Conservation (phyloP, 2,888 invertebrate genomes). For the Stenodera caucasica region DNA sequence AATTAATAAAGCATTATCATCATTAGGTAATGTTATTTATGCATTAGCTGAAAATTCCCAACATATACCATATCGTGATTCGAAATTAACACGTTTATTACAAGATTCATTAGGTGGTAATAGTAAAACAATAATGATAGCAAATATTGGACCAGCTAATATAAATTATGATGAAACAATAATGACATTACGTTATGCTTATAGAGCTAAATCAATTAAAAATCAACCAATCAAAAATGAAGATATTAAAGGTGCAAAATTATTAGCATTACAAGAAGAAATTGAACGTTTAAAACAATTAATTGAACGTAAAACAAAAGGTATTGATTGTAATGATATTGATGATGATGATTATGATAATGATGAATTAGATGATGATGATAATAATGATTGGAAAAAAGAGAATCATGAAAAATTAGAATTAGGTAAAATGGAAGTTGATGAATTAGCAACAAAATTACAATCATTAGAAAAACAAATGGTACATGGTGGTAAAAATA, state of each 20-base stretch:
- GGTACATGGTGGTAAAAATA: constrained; percentile 91
- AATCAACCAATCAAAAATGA: constrained; percentile 98
- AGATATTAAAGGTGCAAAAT: constrained; percentile 97
- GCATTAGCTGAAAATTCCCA: constrained; percentile 93
- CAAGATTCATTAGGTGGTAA: constrained; percentile 96
- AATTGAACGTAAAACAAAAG: constrained; percentile 49
- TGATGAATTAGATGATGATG: constrained; percentile 46
- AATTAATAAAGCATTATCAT: constrained; percentile 94
- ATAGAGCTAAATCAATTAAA: constrained; percentile 97
- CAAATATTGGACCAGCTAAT: constrained; percentile 96
- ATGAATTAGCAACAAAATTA: constrained; percentile 77
- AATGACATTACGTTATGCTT: constrained; percentile 92
- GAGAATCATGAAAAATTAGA: constrained; percentile 55
- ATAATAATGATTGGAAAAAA: constrained; percentile 53
- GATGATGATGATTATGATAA: constrained; percentile 42
- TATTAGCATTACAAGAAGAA: constrained; percentile 91
- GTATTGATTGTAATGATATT: constrained; percentile 49
- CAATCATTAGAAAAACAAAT: constrained; percentile 89
- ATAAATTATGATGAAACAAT: constrained; percentile 98
- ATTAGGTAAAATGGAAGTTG: constrained; percentile 65
- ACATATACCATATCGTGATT: constrained; percentile 97
- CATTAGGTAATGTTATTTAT: constrained; percentile 98
- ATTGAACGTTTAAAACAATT: constrained; percentile 66
- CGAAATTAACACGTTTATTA: constrained; percentile 91
- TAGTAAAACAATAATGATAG: constrained; percentile 99